These are phyloP conservation scores for Orycteropus afer DNA, from an alignment of 2,113 vertebrate genomes.

Conservation along the genomic window DNA sequence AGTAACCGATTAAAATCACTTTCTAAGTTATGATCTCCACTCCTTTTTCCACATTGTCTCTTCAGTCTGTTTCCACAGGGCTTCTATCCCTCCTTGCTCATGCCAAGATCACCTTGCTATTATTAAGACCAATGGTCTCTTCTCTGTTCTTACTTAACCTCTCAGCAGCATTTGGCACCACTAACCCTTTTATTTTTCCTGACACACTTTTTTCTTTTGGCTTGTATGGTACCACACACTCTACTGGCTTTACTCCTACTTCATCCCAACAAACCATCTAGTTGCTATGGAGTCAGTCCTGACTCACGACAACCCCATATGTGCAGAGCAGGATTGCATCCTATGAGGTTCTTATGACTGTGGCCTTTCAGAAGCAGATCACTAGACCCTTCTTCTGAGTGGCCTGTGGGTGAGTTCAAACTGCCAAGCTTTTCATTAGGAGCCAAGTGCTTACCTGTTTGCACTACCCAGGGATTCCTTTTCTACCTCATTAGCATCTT, in stretches of 20 bases:
- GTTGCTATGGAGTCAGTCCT: background rate
- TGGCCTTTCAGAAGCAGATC: background rate
- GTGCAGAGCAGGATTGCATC: background rate
- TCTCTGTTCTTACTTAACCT: background rate
- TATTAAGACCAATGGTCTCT: background rate
- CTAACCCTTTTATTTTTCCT: background rate
- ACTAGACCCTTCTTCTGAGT: background rate
- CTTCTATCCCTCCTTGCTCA: background rate
- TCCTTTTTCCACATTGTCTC: background rate
- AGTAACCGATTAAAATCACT: background rate
- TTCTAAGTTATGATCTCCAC: background rate
- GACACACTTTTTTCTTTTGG: background rate
- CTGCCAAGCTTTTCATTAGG: background rate
- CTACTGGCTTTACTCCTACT: background rate
- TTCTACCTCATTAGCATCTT: background rate
- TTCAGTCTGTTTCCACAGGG: background rate
- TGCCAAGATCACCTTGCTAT: background rate
- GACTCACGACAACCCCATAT: background rate
- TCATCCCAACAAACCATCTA: background rate
- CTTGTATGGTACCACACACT: background rate
- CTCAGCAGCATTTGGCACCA: background rate
- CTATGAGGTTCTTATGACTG: background rate
- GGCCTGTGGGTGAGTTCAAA: background rate
- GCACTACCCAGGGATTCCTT: background rate
- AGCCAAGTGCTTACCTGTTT: background rate